phyloP scores from a whole-genome alignment of 2,797 vertebrate genomes.

The Gallinago stenura region DNA sequence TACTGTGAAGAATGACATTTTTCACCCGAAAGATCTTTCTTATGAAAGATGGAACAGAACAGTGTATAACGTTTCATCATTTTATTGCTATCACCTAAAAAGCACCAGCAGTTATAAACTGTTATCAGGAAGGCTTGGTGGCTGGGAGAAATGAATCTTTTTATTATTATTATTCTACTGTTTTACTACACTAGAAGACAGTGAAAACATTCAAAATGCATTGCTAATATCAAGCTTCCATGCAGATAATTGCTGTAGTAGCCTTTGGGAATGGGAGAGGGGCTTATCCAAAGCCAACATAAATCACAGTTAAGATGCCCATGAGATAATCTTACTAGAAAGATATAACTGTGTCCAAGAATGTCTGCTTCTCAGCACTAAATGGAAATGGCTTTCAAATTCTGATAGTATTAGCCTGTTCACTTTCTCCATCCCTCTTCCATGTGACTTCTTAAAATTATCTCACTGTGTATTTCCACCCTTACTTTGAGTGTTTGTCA shows the following conservation, averaged over 20 bases:
- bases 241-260: constrained; percentile 8
- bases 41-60: neutral
- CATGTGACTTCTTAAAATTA: neutral
- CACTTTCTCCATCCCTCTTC: neutral
- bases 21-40: neutral
- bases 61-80: neutral
- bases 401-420: neutral
- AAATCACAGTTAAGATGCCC: constrained; percentile 16
- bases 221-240: neutral
- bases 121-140: neutral
- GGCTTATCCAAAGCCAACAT: constrained; percentile 7
- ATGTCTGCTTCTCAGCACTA: neutral
- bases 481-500: neutral
- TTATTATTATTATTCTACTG: neutral
- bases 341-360: neutral
- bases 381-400: neutral
- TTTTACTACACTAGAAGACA: neutral
- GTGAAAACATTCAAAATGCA: neutral
- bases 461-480: neutral
- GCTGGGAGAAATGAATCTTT: neutral
- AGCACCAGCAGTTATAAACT: neutral
- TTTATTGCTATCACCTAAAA: neutral
- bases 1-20: neutral
- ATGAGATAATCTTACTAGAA: constrained; percentile 21
- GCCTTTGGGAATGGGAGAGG: constrained; percentile 2